Conservation (phyloP, 2,797 vertebrate species). For the Florisuga fusca region DNA sequence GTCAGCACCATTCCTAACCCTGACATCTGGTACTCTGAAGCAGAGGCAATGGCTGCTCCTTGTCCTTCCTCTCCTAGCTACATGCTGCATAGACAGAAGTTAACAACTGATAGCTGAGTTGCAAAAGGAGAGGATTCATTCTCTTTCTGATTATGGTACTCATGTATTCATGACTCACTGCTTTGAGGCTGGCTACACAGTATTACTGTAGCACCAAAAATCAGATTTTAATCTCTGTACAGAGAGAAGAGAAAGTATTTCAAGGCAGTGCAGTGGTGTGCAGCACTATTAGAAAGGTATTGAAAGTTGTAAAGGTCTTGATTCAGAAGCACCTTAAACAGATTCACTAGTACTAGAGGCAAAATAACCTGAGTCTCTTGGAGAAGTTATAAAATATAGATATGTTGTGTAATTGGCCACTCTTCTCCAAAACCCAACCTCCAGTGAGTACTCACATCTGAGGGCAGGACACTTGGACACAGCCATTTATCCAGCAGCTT, state of each 20-base stretch:
- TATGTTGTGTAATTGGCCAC: not conserved
- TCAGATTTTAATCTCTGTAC: not conserved
- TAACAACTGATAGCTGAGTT: not conserved
- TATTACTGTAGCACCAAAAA: not conserved
- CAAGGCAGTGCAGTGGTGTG: not conserved
- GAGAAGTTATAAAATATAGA: not conserved
- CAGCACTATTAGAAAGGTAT: not conserved
- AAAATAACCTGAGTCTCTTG: not conserved
- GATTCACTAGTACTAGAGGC: not conserved
- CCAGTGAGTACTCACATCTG: slow-evolving; percentile 74
- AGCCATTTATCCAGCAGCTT: slow-evolving; percentile 93
- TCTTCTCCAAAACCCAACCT: not conserved
- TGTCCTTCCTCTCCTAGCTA: not conserved
- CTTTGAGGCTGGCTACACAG: not conserved
- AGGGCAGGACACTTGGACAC: slow-evolving; percentile 80
- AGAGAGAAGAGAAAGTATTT: not conserved
- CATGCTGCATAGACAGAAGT: not conserved
- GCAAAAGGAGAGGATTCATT: not conserved
- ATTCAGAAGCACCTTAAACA: not conserved
- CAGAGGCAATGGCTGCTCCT: not conserved
- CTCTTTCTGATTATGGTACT: not conserved
- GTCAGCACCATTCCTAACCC: not conserved
- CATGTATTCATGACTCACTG: not conserved
- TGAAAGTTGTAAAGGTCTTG: not conserved
- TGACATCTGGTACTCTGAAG: not conserved